Percentiles rank a stretch among this genome's conserved stretches.
Conservation (phyloP, 2,888 invertebrate genomes). For the Pachliopta kotzebuea region DNA sequence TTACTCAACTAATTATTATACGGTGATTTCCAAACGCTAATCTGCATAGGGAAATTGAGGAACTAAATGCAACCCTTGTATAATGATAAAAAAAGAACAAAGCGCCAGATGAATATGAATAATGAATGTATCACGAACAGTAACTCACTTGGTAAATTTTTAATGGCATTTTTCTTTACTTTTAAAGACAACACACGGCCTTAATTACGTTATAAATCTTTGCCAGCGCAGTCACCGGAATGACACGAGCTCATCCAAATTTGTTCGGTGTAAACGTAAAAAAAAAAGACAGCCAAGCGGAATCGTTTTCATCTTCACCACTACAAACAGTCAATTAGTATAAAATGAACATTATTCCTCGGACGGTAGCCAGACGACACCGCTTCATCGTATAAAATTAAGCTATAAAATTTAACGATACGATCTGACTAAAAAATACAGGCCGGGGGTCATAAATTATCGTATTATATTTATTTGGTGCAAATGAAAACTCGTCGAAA, state of each 20-base stretch:
- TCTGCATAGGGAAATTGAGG: slow-evolving; percentile 34
- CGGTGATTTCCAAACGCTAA: slow-evolving; percentile 33
- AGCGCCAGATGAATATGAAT: slow-evolving; percentile 26
- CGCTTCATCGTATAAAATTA: slow-evolving; percentile 54
- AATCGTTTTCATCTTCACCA: slow-evolving; percentile 40
- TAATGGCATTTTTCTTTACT: slow-evolving; percentile 39
- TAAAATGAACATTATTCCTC: slow-evolving; percentile 36
- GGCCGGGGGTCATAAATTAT: slow-evolving; percentile 52
- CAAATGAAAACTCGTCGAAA: slow-evolving; percentile 47
- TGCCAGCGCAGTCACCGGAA: slow-evolving; percentile 1
- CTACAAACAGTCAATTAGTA: slow-evolving; percentile 47
- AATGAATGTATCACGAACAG: slow-evolving; percentile 37
- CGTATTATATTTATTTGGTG: slow-evolving; percentile 50
- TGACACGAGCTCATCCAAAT: slow-evolving; percentile 39
- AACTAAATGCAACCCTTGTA: not conserved
- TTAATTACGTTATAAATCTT: slow-evolving; percentile 39
- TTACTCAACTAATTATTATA: slow-evolving; percentile 37
- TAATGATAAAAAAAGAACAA: not conserved
- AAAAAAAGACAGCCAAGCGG: not conserved
- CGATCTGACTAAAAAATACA: slow-evolving; percentile 45
- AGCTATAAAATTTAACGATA: slow-evolving; percentile 66
- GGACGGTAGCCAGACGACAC: slow-evolving; percentile 30
- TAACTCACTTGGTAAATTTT: slow-evolving; percentile 36
- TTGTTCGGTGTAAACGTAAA: slow-evolving; percentile 41
- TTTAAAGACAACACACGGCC: slow-evolving; percentile 41